phyloP scores from a whole-genome alignment of 2,797 vertebrate genomes.

The Macrochelys suwanniensis region DNA sequence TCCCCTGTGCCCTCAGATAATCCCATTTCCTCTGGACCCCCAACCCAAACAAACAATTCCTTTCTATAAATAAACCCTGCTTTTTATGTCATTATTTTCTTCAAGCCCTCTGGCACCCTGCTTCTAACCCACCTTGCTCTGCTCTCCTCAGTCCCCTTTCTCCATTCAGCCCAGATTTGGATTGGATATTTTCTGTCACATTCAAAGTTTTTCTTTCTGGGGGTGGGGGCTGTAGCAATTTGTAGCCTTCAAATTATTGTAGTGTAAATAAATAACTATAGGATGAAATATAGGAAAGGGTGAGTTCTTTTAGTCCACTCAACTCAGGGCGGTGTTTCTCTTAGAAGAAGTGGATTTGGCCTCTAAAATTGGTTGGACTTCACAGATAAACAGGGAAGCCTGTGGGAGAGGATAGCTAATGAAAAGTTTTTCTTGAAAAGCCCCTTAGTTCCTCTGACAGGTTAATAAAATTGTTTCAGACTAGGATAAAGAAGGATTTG shows the following conservation, averaged over 20 bases:
- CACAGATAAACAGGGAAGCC: conserved; percentile 43
- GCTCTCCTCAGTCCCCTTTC: neutral
- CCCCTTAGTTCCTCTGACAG: neutral
- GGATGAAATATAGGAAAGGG: neutral
- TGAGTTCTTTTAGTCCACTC: neutral
- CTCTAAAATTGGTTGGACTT: conserved; percentile 58
- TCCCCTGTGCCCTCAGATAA: too few relatives aligned
- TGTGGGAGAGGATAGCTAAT: conserved; percentile 61
- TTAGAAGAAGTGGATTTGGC: neutral
- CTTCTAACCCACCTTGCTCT: neutral
- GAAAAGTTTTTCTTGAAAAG: conserved; percentile 54
- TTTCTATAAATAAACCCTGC: neutral
- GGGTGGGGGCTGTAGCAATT: neutral
- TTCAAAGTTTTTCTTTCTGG: neutral
- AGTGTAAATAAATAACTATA: neutral
- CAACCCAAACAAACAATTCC: neutral
- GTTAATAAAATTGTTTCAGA: conserved; percentile 6
- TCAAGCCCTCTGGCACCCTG: neutral
- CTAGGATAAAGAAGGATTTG: neutral
- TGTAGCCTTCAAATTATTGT: neutral
- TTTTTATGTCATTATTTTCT: neutral
- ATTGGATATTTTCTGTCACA: neutral
- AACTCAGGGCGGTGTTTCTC: conserved; percentile 6
- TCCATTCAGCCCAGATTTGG: neutral
- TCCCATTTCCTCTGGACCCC: too few relatives aligned